Base-by-base conservation (phyloP, 2,113 vertebrate species). In the Elachura formosa region DNA sequence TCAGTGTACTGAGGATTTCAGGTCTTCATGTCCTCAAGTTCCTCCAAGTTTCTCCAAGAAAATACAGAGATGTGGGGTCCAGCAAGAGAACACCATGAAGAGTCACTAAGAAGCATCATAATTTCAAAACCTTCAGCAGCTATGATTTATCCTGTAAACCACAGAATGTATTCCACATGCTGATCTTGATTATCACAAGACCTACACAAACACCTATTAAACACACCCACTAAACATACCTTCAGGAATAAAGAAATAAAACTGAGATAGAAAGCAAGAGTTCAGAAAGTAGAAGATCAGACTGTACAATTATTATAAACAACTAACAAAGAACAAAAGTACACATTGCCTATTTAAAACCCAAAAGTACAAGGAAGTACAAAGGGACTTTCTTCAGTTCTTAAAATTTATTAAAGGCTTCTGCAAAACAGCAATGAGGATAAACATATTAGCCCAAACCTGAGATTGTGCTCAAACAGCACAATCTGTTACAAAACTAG, bases 341-440 rank as follows among this genome's bases (percentile, higher is more conserved):
- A 86, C 67, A 66, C 40, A 54, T 19, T 74, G 73, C 46, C n/a
- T 56, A 49, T 24, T 82, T 51, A 89, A 85, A 63, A 78, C 14
- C 4, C 33, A 12, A 34, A 90, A 71, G 45, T 23, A 74, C 58
- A 49, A 66, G 34, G 63, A 93, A 93, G n/a, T 86, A 76, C 64
- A 91, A 89, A 78, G 86, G 81, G 66, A 71, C 72, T 96, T 97
- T 90, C 92, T 95, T 84, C 26, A 91, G 71, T 91, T 84, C 93
- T 89, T 78, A 93, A 89, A 88, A 89, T 64, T 71, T 56, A 84
- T 68, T 76, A 89, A 79, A 90, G 63, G 80, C 61, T 96, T 96
- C 93, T 63, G 45, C 83, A 89, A 90, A 94, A 77, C 41, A 84
- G 73, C 58, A 58, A 9, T 11, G 26, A 82, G 19, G 33, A 91